Evolutionary conservation across 2,113 vertebrate genomes (phyloP).

Genomic region (Limanda limanda): DNA sequence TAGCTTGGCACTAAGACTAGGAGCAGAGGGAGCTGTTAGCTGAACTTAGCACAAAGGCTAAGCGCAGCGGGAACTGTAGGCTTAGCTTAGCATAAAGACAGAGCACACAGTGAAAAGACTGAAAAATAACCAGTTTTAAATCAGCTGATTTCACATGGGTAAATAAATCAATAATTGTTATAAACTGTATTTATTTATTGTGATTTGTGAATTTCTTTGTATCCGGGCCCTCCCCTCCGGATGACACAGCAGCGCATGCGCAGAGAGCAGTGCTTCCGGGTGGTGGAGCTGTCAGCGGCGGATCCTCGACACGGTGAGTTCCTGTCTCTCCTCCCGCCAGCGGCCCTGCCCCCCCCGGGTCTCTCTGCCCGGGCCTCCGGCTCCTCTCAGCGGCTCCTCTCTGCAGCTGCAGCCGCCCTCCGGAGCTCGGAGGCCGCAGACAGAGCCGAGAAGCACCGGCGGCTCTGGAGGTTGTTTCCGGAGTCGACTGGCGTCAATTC

Average conservation of each 20-base stretch:
- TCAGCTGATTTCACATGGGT: background rate
- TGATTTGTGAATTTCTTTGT: background rate
- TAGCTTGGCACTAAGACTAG: background rate
- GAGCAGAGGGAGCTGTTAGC: too few species aligned
- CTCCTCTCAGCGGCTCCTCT: background rate
- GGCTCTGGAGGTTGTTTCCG: constrained; percentile 41
- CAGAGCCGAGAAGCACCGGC: constrained; percentile 25
- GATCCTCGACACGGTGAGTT: constrained; percentile 58
- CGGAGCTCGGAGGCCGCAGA: background rate
- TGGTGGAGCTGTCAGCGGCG: constrained; percentile 53
- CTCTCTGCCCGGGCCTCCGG: background rate
- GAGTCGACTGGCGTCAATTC: constrained; percentile 4
- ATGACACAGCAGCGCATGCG: constrained; percentile 53
- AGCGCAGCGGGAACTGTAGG: background rate
- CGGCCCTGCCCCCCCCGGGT: background rate
- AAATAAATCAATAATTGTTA: background rate
- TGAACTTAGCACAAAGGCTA: too few species aligned
- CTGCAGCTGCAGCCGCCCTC: background rate
- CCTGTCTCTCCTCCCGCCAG: background rate
- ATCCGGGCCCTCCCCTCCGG: background rate
- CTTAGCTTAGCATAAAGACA: background rate
- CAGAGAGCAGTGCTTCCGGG: constrained; percentile 53
- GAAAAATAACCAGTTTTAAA: background rate
- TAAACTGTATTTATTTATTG: background rate
- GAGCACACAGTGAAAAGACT: background rate